phyloP scores from a whole-genome alignment of 1,140 invertebrate genomes.

The Platorchestia sp. region DNA sequence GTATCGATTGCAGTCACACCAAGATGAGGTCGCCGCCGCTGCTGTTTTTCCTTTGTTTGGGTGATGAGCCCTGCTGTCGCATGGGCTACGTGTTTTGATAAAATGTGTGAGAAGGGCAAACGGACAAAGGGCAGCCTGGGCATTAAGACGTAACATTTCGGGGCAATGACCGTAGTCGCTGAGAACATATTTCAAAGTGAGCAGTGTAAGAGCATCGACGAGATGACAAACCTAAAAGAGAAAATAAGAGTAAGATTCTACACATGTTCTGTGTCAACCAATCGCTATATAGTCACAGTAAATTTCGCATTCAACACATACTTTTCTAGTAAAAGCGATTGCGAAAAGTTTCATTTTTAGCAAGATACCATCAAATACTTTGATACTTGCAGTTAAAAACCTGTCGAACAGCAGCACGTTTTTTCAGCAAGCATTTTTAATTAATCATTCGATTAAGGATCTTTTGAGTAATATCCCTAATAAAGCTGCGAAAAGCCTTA shows the following conservation, averaged over 20 bases:
- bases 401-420: too few species aligned
- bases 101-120: neutral
- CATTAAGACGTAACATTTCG: neutral
- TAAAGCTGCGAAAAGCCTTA: neutral
- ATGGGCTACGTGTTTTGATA: neutral
- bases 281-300: neutral
- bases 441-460: neutral
- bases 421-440: neutral
- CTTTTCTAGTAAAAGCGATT: neutral
- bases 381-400: too few species aligned
- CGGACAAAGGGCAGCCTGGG: neutral
- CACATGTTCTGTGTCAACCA: neutral
- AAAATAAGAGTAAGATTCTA: neutral
- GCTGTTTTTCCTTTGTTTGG: neutral
- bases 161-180: neutral
- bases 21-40: neutral
- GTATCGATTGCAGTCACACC: conserved; percentile 37
- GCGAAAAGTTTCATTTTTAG: neutral
- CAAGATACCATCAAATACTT: too few species aligned
- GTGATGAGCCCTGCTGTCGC: neutral
- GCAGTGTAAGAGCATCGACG: neutral
- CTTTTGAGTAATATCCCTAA: neutral
- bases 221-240: neutral
- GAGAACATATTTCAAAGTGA: neutral
- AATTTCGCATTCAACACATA: neutral